These are phyloP conservation scores for Larimichthys crocea DNA, from an alignment of 2,113 vertebrate species.

Conservation along the genomic window DNA sequence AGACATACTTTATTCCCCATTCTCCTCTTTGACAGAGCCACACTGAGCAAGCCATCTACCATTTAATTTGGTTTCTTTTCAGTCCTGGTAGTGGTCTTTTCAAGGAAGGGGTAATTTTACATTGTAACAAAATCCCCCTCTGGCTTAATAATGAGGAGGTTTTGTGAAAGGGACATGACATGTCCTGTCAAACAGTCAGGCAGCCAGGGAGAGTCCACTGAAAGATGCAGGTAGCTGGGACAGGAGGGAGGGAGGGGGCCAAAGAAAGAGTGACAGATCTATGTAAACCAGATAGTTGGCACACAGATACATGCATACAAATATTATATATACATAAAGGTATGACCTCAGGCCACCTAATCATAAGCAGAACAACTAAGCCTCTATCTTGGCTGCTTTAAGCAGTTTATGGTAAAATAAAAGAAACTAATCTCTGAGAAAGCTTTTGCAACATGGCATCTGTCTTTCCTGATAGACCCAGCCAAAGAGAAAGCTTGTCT, in stretches of 20 bases:
- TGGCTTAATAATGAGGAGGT: constrained; percentile 52
- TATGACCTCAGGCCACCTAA: constrained; percentile 44
- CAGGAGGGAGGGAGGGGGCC: constrained; percentile 17
- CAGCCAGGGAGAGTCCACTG: constrained; percentile 45
- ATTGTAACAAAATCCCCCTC: constrained; percentile 51
- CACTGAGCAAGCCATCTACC: constrained; percentile 4
- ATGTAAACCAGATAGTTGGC: constrained; percentile 14
- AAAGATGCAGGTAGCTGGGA: constrained; percentile 51
- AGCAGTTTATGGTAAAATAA: constrained; percentile 21
- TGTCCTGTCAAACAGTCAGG: constrained; percentile 64
- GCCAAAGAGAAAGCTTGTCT: constrained; percentile 68
- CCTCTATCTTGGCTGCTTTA: constrained; percentile 49
- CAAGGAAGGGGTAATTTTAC: constrained; percentile 47
- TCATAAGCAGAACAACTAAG: constrained; percentile 40
- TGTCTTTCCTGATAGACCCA: constrained; percentile 69
- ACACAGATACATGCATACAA: constrained; percentile 28
- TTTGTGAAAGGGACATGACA: constrained; percentile 53
- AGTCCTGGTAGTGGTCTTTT: constrained; percentile 30
- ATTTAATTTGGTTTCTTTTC: constrained; percentile 30
- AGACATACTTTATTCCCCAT: constrained; percentile 17
- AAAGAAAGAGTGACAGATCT: constrained; percentile 46
- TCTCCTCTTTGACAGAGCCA: constrained; percentile 24
- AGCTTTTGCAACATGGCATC: constrained; percentile 74
- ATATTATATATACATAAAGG: constrained; percentile 22
- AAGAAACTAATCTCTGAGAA: constrained; percentile 64